A percentile compares a stretch with the other conserved stretches of the same genome.
phyloP scores from a whole-genome alignment of 2,113 vertebrate genomes.

The Stigmatopora argus region DNA sequence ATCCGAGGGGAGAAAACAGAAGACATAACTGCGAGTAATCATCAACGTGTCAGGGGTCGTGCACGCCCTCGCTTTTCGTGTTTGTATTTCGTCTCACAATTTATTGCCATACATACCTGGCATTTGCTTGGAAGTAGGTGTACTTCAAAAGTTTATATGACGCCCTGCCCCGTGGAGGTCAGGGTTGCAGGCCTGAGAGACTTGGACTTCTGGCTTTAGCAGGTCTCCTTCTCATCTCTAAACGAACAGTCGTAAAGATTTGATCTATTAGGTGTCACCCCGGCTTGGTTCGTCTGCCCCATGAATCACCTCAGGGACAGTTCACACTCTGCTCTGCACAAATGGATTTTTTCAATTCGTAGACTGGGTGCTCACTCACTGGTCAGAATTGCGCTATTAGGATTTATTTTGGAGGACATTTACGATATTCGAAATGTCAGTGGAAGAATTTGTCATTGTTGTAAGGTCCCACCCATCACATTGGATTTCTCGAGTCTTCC shows the following conservation, averaged over 20 bases:
- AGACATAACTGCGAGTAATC: slow-evolving; percentile 41
- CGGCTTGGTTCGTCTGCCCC: slow-evolving; percentile 38
- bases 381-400: background rate
- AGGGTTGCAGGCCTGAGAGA: slow-evolving; percentile 41
- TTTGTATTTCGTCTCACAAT: slow-evolving; percentile 60
- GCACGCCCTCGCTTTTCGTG: slow-evolving; percentile 54
- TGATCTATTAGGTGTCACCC: slow-evolving; percentile 56
- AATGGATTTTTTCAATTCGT: background rate
- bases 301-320: slow-evolving; percentile 32
- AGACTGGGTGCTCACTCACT: background rate
- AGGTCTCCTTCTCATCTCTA: slow-evolving; percentile 52
- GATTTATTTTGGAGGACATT: background rate
- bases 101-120: slow-evolving; percentile 61
- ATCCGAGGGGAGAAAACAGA: slow-evolving; percentile 50
- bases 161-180: slow-evolving; percentile 40
- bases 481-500: background rate
- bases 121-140: slow-evolving; percentile 44
- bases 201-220: slow-evolving; percentile 44
- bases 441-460: background rate
- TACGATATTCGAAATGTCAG: background rate
- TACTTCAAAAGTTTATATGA: slow-evolving; percentile 67
- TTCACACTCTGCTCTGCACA: slow-evolving; percentile 11
- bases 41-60: slow-evolving; percentile 48
- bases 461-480: background rate
- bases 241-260: slow-evolving; percentile 55